Evolutionary conservation across 2,888 invertebrate genomes (phyloP).

Genomic region (Spisula subtruncata): DNA sequence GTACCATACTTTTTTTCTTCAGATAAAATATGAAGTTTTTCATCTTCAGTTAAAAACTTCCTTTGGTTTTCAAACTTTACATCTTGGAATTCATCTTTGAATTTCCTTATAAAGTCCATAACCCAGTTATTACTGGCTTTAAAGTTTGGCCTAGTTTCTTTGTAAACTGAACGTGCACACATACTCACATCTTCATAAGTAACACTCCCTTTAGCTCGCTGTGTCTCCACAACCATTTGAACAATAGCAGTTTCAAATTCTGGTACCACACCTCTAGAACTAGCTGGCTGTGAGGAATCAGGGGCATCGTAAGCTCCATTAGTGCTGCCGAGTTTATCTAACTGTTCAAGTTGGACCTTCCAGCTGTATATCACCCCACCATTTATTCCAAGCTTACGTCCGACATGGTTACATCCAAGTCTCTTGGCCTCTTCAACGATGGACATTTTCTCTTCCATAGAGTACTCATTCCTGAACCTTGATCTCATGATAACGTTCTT

Average conservation of each 20-base stretch:
- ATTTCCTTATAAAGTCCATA: conserved; percentile 63
- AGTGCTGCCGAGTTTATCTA: conserved; percentile 48
- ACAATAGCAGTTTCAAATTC: conserved; percentile 66
- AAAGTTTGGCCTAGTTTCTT: conserved; percentile 68
- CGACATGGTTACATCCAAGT: conserved; percentile 70
- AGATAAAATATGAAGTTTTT: conserved; percentile 65
- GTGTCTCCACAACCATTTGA: conserved; percentile 58
- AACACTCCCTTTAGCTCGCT: conserved; percentile 63
- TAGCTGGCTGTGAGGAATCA: conserved; percentile 25
- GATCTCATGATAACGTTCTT: conserved; percentile 62
- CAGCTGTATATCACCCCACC: conserved; percentile 69
- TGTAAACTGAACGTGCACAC: conserved; percentile 59
- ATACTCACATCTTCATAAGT: conserved; percentile 68
- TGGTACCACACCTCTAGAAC: conserved; percentile 64
- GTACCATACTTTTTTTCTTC: conserved; percentile 71
- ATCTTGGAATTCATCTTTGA: conserved; percentile 57
- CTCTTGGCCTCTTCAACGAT: conserved; percentile 70
- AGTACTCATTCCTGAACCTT: conserved; percentile 66
- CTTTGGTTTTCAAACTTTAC: conserved; percentile 64
- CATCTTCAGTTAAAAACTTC: conserved; percentile 57
- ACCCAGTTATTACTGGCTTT: conserved; percentile 72
- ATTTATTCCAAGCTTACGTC: conserved; percentile 66
- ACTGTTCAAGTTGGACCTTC: conserved; percentile 67
- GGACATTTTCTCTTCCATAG: conserved; percentile 60
- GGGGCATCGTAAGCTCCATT: neutral